Evolutionary conservation across 2,113 vertebrate species (phyloP).

Genomic region (Gadus chalcogrammus): DNA sequence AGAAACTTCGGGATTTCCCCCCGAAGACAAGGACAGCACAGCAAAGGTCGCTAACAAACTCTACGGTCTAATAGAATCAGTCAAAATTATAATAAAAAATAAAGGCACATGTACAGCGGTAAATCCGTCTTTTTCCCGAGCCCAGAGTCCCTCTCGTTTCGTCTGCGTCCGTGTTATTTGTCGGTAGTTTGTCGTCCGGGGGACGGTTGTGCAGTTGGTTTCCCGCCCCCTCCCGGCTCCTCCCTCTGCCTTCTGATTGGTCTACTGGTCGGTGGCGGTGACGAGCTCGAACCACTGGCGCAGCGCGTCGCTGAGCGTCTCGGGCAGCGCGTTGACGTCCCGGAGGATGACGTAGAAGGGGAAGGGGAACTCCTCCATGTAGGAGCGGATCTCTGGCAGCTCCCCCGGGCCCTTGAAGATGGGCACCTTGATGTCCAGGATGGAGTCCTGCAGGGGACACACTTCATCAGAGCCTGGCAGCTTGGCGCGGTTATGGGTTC

Average conservation of each 20-base stretch:
- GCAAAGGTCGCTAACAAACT: slow-evolving; percentile 48
- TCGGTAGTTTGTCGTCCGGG: slow-evolving; percentile 48
- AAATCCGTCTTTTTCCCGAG: slow-evolving; percentile 24
- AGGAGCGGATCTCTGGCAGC: slow-evolving; percentile 92
- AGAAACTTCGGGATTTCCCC: slow-evolving; percentile 37
- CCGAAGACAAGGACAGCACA: slow-evolving; percentile 43
- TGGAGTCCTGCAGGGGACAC: slow-evolving; percentile 81
- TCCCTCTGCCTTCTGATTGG: slow-evolving; percentile 14
- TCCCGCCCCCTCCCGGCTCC: neutral
- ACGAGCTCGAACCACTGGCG: slow-evolving; percentile 98
- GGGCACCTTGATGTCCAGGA: slow-evolving; percentile 98
- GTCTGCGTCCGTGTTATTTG: slow-evolving; percentile 4
- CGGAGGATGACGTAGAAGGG: slow-evolving; percentile 95
- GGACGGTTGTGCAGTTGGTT: slow-evolving; percentile 36
- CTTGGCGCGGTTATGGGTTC: too few relatives aligned
- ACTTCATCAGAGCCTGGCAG: neutral
- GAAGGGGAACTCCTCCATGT: slow-evolving; percentile 99
- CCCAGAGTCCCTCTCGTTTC: neutral
- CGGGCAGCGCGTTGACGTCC: slow-evolving; percentile 88
- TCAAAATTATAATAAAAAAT: slow-evolving; percentile 52
- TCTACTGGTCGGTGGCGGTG: slow-evolving; percentile 77
- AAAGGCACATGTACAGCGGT: slow-evolving; percentile 73
- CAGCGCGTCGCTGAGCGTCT: slow-evolving; percentile 93
- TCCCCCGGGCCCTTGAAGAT: slow-evolving; percentile 90
- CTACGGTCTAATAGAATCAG: slow-evolving; percentile 39